Evolutionary conservation across 2,888 invertebrate genomes (phyloP).

Genomic region (Keiferia lycopersicella): DNA sequence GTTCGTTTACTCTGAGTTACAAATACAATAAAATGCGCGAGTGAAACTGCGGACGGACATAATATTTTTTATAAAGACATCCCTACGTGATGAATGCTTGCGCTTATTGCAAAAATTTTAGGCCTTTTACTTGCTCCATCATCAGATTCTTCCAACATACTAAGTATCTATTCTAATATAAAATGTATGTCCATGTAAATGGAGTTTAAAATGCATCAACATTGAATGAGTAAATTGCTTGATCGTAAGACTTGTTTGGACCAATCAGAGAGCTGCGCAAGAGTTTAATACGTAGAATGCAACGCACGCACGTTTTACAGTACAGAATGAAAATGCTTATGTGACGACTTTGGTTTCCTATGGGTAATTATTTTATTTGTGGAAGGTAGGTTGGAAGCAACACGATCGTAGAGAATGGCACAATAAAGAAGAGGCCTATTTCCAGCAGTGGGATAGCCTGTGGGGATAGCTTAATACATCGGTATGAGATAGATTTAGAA

Average conservation of each 20-base stretch:
- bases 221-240: background rate
- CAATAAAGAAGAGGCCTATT: too few species aligned
- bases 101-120: background rate
- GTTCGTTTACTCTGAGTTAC: too few species aligned
- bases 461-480: too few species aligned
- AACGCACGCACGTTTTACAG: background rate
- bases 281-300: conserved; percentile 13
- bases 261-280: conserved; percentile 7
- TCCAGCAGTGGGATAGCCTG: too few species aligned
- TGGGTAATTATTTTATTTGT: background rate
- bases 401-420: too few species aligned
- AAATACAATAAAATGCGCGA: too few species aligned
- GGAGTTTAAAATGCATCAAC: background rate
- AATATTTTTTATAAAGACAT: background rate
- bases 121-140: conserved; percentile 7
- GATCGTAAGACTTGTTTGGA: conserved; percentile 4
- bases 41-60: too few species aligned
- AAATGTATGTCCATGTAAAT: background rate
- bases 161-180: background rate
- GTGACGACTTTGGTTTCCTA: background rate
- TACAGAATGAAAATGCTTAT: background rate
- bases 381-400: too few species aligned
- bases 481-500: background rate
- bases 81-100: background rate
- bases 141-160: background rate